Evolutionary conservation across 2,113 vertebrate species (phyloP), one percentile per base, ranked within the genome.

Genomic region (Lagopus leucura): DNA sequence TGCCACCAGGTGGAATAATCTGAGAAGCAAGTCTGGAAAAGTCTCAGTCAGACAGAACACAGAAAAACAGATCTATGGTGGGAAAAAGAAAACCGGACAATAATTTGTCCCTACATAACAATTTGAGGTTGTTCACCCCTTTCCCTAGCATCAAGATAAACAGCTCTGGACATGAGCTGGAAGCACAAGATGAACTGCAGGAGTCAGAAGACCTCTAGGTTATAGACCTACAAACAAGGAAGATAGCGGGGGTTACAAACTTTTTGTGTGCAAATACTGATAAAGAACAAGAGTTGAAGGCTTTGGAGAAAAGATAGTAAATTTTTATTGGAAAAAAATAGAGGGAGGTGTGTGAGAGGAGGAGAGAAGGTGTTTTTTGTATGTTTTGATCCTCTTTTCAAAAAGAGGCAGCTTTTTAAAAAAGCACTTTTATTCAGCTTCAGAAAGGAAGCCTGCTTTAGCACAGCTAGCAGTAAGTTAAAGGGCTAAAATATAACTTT

Each of bases 1-100:
- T 94, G 61, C 94, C 95, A 96, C 75, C 87, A 95, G 91, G 85
- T 93, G 94, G 89, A 95, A 94, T 83, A 94, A 87, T 91, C 57
- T 10, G 47, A 82, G 60, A 89, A 92, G 21, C 3, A 8, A 43
- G n/a, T 18, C 60, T 40, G 10, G 28, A 82, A 82, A 69, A 66
- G 13, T 45, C n/a, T 72, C 21, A 1, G 2, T 55, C 81, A 69
- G 43, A 38, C 8, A 82, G 50, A 76, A 57, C 4, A 57, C 3
- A 13, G 20, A 74, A 69, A 7, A 7, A 7, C 6, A 92, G 30
- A 72, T 11, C n/a, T 32, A 43, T 55, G 8, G 4, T 19, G 10
- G 1, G 1, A 45, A 75, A 72, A 20, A 64, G 21, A 82, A 80
- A 86, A 67, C 5, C 13, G 3, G 36, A 60, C 2, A 42, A 4